Conservation (phyloP, 2,888 invertebrate species). For the Spisula subtruncata region DNA sequence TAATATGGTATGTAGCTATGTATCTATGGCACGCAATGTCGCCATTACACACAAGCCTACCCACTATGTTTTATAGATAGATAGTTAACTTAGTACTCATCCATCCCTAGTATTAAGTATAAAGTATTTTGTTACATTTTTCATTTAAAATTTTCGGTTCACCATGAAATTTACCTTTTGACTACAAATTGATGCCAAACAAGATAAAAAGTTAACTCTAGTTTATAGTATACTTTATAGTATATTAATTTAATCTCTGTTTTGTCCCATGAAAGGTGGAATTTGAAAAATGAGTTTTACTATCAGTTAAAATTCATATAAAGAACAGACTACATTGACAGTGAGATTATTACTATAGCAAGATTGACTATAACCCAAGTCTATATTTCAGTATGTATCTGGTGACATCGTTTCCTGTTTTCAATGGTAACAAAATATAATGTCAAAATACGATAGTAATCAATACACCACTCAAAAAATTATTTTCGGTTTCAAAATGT, state of each 20-base stretch:
- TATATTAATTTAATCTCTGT: neutral
- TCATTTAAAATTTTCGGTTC: conserved; percentile 1
- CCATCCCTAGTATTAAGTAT: neutral
- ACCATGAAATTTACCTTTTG: neutral
- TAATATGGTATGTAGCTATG: neutral
- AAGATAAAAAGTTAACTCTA: neutral
- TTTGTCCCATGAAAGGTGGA: neutral
- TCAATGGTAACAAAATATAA: no score
- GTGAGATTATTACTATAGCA: no score
- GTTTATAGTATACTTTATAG: neutral
- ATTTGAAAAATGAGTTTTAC: conserved; percentile 19
- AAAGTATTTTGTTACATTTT: conserved; percentile 5
- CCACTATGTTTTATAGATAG: neutral
- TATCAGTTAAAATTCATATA: neutral
- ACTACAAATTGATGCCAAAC: neutral
- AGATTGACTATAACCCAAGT: no score
- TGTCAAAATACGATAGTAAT: no score
- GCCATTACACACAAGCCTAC: neutral
- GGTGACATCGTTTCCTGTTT: no score
- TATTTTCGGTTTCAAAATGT: no score
- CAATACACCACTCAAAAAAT: no score
- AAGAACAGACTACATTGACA: neutral
- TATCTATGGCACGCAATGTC: neutral
- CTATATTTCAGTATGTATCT: no score
- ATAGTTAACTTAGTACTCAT: neutral